Evolutionary conservation across 2,888 invertebrate genomes (phyloP), one percentile per base, ranked within the genome.

Genomic region (Tipula vernalis): DNA sequence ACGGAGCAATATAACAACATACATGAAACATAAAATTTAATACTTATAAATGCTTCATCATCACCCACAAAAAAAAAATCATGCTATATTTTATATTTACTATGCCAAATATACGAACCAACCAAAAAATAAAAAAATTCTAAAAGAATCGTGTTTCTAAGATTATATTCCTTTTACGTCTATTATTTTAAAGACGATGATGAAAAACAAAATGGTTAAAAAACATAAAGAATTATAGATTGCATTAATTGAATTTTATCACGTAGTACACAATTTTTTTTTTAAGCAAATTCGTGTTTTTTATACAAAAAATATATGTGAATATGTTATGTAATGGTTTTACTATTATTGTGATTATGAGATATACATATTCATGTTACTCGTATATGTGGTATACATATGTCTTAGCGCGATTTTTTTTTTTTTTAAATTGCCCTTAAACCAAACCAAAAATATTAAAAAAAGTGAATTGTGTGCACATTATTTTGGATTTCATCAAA

Each of bases 251-350:
- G 71, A 71, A 71, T 71, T 71, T 71, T 71, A 71, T 71, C 71
- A 71, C 71, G 71, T 71, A 71, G 71, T n/a, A 71, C 18, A 28
- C 10, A 28, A 28, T 57, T 57, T 71, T 71, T 28, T 57, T 28
- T 71, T 71, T 71, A 71, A 71, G 71, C 71, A 71, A 71, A 71
- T 71, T 71, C 71, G 71, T 71, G 71, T 71, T 71, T 71, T 71
- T 71, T 71, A 28, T 6, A 71, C 28, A 71, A 71, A 71, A 71
- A 28, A 71, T 71, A 28, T 28, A 71, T 71, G 28, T 71, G 71
- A 71, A 71, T 71, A 71, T 71, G 71, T 71, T 71, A 71, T 71
- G 28, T 28, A 28, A 71, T 71, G 71, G 71, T 71, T 71, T 71
- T 15, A 71, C 71, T 71, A 71, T 71, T 71, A 71, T 71, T 71